These are phyloP conservation scores for Tamandua tetradactyla DNA, from an alignment of 2,797 vertebrate species.

Conservation along the genomic window DNA sequence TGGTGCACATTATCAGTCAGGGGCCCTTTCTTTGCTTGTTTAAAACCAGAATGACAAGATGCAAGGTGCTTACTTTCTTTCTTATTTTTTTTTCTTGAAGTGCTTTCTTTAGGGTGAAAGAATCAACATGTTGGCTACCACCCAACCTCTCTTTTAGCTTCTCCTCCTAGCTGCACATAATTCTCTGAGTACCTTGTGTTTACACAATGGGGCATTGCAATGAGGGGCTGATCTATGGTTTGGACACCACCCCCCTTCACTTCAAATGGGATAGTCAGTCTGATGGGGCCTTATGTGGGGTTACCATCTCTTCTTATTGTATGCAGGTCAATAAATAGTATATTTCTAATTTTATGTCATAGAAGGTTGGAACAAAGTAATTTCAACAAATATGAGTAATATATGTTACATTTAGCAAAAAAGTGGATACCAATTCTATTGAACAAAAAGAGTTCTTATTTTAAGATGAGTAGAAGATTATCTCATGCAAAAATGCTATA, in stretches of 20 bases:
- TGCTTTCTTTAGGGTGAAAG: background rate
- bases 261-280: background rate
- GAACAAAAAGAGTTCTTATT: background rate
- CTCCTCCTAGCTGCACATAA: background rate
- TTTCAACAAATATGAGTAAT: background rate
- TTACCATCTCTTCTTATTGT: background rate
- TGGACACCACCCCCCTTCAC: background rate
- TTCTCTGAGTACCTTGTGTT: background rate
- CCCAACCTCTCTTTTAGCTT: background rate
- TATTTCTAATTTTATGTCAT: background rate
- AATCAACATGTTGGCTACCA: background rate
- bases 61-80: background rate
- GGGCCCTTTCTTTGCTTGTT: background rate
- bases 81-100: no score
- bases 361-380: background rate
- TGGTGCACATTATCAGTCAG: background rate
- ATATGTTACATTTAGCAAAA: background rate
- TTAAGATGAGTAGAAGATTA: background rate
- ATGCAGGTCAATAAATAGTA: background rate
- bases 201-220: background rate
- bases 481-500: background rate
- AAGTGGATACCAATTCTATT: background rate
- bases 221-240: background rate
- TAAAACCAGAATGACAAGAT: constrained; percentile 14
- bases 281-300: background rate